A percentile compares a stretch with the other conserved stretches of the same genome.
These are phyloP conservation scores for Aptenodytes forsteri DNA, from an alignment of 2,113 vertebrate genomes.

Conservation along the genomic window DNA sequence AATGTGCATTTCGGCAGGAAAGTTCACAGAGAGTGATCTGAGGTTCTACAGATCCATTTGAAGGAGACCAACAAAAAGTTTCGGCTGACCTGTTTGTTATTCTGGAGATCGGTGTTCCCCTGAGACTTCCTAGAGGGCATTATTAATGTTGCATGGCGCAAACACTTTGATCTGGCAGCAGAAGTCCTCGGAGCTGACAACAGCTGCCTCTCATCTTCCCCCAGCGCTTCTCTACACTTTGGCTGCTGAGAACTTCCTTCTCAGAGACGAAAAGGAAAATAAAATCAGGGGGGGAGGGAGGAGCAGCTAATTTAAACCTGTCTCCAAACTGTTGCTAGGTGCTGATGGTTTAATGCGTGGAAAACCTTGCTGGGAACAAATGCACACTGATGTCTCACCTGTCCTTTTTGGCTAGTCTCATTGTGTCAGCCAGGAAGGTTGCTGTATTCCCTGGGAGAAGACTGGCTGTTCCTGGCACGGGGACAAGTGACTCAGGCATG, in stretches of 20 bases:
- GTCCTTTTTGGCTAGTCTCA: conserved; percentile 45
- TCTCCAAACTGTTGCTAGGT: neutral
- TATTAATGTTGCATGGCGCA: neutral
- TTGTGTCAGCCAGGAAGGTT: conserved; percentile 18
- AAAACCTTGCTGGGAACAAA: neutral
- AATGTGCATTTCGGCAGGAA: neutral
- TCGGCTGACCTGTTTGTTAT: neutral
- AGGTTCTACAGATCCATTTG: neutral
- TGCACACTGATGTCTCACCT: conserved; percentile 24
- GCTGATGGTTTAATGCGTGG: neutral
- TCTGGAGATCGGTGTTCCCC: neutral
- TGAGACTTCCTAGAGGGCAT: conserved; percentile 3
- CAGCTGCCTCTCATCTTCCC: conserved; percentile 7
- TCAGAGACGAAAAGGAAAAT: neutral
- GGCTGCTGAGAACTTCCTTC: neutral
- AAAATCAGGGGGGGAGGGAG: neutral
- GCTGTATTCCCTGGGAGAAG: conserved; percentile 13
- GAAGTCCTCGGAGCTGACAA: neutral
- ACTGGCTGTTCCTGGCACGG: conserved; percentile 66
- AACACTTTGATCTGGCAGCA: neutral
- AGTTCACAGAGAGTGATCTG: neutral
- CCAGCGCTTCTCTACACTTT: neutral
- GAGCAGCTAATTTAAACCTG: neutral
- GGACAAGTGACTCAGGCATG: conserved; percentile 41
- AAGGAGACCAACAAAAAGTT: neutral